These are phyloP conservation scores for Periophthalmus magnuspinnatus DNA, from an alignment of 2,797 vertebrate species.

Conservation along the genomic window DNA sequence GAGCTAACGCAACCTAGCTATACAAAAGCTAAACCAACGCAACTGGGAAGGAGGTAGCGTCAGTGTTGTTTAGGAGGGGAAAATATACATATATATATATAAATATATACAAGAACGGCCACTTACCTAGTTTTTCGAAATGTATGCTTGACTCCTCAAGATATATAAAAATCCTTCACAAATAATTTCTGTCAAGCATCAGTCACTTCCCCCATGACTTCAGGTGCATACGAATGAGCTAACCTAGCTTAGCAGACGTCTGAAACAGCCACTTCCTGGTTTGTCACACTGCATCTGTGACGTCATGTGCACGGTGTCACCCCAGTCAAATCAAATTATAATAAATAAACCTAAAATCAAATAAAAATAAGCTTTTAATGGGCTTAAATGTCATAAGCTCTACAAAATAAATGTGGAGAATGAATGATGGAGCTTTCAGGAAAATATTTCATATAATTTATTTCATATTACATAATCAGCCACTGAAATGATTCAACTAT, in stretches of 20 bases:
- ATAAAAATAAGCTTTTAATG: not conserved
- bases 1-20: conserved; percentile 1
- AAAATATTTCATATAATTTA: not conserved
- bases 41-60: conserved; percentile 22
- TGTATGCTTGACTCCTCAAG: conserved; percentile 12
- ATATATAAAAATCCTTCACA: conserved; percentile 18
- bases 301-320: not conserved
- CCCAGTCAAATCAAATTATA: not conserved
- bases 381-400: not conserved
- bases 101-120: not conserved
- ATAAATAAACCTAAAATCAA: not conserved
- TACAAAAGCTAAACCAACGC: conserved; percentile 51
- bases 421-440: not conserved
- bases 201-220: conserved; percentile 73
- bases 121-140: conserved; percentile 57
- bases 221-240: conserved; percentile 47
- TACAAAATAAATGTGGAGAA: not conserved
- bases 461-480: not conserved
- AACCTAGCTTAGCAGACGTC: conserved; percentile 41
- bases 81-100: too few species aligned
- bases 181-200: conserved; percentile 53
- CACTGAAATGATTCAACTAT: not conserved
- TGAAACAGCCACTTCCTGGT: conserved; percentile 51
- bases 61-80: conserved; percentile 7
- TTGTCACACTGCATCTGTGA: conserved; percentile 5